Base-by-base conservation (phyloP, 2,113 vertebrate genomes). In the Sinocyclocheilus anophthalmus region DNA sequence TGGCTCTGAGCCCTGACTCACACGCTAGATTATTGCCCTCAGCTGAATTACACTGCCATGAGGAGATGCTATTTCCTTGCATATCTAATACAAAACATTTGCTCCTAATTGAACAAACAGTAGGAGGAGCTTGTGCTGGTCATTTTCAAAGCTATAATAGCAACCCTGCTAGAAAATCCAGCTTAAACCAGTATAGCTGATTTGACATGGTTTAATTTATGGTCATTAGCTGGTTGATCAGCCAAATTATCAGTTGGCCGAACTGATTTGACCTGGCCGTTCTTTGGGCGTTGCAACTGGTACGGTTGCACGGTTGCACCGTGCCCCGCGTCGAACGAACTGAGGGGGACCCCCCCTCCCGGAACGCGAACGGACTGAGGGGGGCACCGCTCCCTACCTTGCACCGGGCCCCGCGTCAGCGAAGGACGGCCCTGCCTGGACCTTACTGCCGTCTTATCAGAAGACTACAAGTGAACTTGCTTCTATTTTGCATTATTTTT, bases 1-100 rank as follows among this genome's bases (percentile, higher is more conserved):
- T 33, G 45, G 53, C 5, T 3, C 10, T 24, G 14, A 72, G 69
- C 82, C 59, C 72, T 55, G 50, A 83, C 82, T 77, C 80, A 80
- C 72, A 83, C 65, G 84, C 80, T 81, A 73, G 37, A 65, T n/a
- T 9, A 14, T 37, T 18, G n/a, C 79, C 42, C 79, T 77, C 63
- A 65, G 48, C 69, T 77, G 16, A 33, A 22, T 53, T 26, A 57
- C 16, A 30, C 26, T 57, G 50, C 50, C 55, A 20, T 57, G 55
- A 57, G 55, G 18, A 57, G 55, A 57, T 18, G 16, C 55, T 57
- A 14, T 57, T 57, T 8, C 55, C 16, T 11, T 55, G 16, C 50
- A 37, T 26, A 57, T 26, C 9, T 33, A 78, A 33, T 57, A 18
- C 50, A 55, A 33, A 55, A 11, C 50, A 79, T 59, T 3, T 61